phyloP scores from a whole-genome alignment of 2,113 vertebrate genomes.

The Malurus melanocephalus region DNA sequence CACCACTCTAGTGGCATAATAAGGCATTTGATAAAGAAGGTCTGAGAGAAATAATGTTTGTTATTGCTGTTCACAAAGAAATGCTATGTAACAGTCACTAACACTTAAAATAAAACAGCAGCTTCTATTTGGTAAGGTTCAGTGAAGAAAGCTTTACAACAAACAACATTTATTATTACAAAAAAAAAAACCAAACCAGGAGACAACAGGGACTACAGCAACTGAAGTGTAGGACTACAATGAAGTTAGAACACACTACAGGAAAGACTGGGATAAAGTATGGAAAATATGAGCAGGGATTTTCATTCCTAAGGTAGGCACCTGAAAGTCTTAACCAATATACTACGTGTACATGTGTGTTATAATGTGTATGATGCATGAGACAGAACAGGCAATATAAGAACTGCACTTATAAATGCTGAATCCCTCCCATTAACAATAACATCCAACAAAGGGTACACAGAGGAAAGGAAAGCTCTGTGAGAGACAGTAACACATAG shows the following conservation, averaged over 20 bases:
- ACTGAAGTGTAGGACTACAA: neutral
- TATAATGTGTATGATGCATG: neutral
- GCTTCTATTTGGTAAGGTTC: neutral
- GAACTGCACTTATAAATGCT: neutral
- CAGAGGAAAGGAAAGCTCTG: neutral
- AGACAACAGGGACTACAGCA: neutral
- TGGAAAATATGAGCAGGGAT: neutral
- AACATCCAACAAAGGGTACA: neutral
- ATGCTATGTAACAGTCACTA: neutral
- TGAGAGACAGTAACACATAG: neutral
- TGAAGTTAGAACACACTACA: neutral
- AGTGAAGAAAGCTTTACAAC: neutral
- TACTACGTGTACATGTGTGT: rapidly evolving
- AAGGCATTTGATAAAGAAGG: neutral
- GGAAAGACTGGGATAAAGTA: neutral
- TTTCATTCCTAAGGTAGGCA: neutral
- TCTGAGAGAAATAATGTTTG: neutral
- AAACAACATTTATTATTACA: neutral
- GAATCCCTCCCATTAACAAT: neutral
- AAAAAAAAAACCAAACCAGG: neutral
- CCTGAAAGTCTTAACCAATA: neutral
- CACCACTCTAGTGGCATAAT: neutral
- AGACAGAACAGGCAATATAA: neutral
- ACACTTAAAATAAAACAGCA: neutral
- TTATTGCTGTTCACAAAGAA: neutral